phyloP scores from a whole-genome alignment of 1,140 invertebrate species.

The Acyrthosiphon pisum region DNA sequence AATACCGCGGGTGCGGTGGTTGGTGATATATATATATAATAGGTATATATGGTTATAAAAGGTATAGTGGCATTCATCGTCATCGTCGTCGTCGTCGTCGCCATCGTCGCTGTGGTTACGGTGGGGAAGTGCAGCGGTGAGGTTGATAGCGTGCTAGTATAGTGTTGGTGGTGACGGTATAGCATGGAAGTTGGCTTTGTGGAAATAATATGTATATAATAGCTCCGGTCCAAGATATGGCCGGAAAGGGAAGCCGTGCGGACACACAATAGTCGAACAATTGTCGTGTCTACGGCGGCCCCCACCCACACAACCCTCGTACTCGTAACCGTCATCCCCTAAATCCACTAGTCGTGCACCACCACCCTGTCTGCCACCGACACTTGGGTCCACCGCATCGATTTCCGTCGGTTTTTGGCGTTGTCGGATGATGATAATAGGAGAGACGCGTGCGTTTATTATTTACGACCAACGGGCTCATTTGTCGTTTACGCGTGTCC shows the following conservation, averaged over 20 bases:
- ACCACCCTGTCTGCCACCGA: too few species aligned
- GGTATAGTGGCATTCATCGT: not conserved
- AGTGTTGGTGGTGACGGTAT: not conserved
- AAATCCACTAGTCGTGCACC: not conserved
- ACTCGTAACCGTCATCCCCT: not conserved
- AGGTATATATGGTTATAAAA: not conserved
- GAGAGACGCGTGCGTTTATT: not conserved
- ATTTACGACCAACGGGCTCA: not conserved
- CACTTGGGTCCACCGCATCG: not conserved
- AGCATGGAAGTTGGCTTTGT: slow-evolving; percentile 41
- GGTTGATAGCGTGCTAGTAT: not conserved
- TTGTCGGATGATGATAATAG: not conserved
- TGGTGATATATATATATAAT: not conserved
- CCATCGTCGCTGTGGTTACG: not conserved
- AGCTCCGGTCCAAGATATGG: slow-evolving; percentile 54
- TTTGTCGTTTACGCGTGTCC: not conserved
- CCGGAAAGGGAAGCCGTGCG: slow-evolving; percentile 47
- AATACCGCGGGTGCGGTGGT: not conserved
- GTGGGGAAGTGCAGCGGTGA: not conserved
- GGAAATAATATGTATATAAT: slow-evolving; percentile 41
- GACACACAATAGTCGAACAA: slow-evolving; percentile 46
- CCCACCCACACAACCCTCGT: too few species aligned
- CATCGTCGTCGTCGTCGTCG: too few species aligned
- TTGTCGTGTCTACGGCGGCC: slow-evolving; percentile 33
- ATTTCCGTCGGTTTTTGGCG: slow-evolving; percentile 38